A percentile compares a stretch with the other conserved stretches of the same genome.
Conservation (phyloP, 2,888 invertebrate species). For the Silvanus unidentatus region DNA sequence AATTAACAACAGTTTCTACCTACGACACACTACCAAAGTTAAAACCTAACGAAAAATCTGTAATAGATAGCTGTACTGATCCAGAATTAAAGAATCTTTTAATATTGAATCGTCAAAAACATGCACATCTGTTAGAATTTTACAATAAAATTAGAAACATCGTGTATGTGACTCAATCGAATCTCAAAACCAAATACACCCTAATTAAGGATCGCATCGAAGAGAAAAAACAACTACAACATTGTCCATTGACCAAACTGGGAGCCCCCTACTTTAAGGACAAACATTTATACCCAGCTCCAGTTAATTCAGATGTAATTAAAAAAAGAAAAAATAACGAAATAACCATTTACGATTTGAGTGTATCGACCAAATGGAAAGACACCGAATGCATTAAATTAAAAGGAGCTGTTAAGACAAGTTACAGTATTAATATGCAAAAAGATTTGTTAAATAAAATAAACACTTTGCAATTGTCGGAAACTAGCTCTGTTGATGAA, state of each 20-base stretch:
- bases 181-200: conserved; percentile 13
- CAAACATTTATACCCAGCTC: conserved; percentile 49
- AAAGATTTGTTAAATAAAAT: conserved; percentile 15
- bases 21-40: conserved; percentile 7
- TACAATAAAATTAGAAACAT: conserved; percentile 28
- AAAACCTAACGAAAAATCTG: conserved; percentile 24
- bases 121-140: conserved; percentile 26
- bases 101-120: conserved; percentile 29
- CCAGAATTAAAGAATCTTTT: conserved; percentile 26
- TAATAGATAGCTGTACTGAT: conserved; percentile 29
- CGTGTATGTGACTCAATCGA: conserved; percentile 22
- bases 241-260: conserved; percentile 12
- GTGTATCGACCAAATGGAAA: conserved; percentile 36
- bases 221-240: conserved; percentile 2
- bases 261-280: conserved; percentile 67
- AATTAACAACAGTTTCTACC: conserved; percentile 6
- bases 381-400: conserved; percentile 27
- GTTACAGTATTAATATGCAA: conserved; percentile 26
- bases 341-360: conserved; percentile 29
- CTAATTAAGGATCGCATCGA: too few relatives aligned
- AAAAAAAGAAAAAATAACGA: conserved; percentile 34
- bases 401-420: conserved; percentile 25
- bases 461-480: too few relatives aligned
- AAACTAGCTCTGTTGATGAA: too few relatives aligned
- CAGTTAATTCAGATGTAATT: conserved; percentile 52